Conservation (phyloP, 2,888 invertebrate genomes). For the Matsumyia berberina region DNA sequence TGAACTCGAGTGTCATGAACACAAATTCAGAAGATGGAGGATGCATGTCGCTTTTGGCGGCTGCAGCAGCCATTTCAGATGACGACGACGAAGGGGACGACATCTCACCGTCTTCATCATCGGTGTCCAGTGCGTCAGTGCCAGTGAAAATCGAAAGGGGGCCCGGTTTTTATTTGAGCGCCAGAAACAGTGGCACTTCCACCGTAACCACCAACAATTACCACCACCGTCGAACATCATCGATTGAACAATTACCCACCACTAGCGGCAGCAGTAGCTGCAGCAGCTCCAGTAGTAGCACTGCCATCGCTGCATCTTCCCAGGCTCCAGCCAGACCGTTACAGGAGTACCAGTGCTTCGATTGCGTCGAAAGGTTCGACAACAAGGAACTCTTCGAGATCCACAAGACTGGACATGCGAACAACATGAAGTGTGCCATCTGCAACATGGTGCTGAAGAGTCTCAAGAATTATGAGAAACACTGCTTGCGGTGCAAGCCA, state of each 20-base stretch:
- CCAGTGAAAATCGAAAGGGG: slow-evolving; percentile 33
- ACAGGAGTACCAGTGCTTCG: slow-evolving; percentile 82
- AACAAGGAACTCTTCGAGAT: slow-evolving; percentile 83
- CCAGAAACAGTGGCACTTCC: slow-evolving; percentile 39
- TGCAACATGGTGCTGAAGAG: slow-evolving; percentile 84
- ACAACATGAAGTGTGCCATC: slow-evolving; percentile 84
- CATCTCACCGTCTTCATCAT: slow-evolving; percentile 64
- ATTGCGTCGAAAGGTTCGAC: slow-evolving; percentile 83
- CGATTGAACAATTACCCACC: slow-evolving; percentile 75
- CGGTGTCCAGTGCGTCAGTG: slow-evolving; percentile 60
- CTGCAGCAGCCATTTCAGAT: slow-evolving; percentile 73
- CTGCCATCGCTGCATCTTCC: slow-evolving; percentile 64
- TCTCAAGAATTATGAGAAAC: slow-evolving; percentile 84
- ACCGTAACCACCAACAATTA: slow-evolving; percentile 48
- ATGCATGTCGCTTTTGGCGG: slow-evolving; percentile 50
- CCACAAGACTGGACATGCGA: slow-evolving; percentile 83
- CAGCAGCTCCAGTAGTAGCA: slow-evolving; percentile 66
- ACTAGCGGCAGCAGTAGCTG: slow-evolving; percentile 60
- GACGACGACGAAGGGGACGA: slow-evolving; percentile 73
- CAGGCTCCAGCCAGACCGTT: slow-evolving; percentile 78
- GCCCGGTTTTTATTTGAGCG: slow-evolving; percentile 41
- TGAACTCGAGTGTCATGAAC: slow-evolving; percentile 25
- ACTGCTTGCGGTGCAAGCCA: slow-evolving; percentile 84
- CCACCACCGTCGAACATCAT: slow-evolving; percentile 69
- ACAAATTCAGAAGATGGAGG: slow-evolving; percentile 77